Evolutionary conservation across 2,888 invertebrate species (phyloP), one percentile per base, ranked within the genome.

Genomic region (Sipha maydis): DNA sequence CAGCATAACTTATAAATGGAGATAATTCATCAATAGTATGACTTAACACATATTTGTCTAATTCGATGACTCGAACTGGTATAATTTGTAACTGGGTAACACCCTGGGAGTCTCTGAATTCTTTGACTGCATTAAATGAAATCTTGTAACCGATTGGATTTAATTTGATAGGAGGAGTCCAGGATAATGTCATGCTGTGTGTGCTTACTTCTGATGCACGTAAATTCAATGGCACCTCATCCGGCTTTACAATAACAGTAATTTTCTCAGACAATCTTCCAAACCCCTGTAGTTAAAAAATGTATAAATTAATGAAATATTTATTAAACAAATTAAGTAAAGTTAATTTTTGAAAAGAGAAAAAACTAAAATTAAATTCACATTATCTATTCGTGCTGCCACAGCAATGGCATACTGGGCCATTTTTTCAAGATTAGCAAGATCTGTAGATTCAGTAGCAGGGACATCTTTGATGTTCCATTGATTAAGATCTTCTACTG

Each of bases 1-100:
- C 97, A 92, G 96, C 97, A 91, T 98, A 98, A 0, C 97, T 98
- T 25, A 98, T 98, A 91, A 98, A 98, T 0, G 98, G 98, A 83
- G 97, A 96, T 83, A 98, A 92, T 91, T 97, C 97, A 91, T 97
- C 96, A 90, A 98, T 96, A 0, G 96, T 96, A 91, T 95, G 94
- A 11, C 95, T 94, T 85, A 94, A 94, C 25, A 94, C 93, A 88
- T 95, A 94, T 69, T 96, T 95, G 90, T 95, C 95, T 25, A 97
- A 92, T 38, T 95, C 93, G 73, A 96, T 95, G 91, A 95, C 95
- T 71, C 94, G 94, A 90, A 95, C 94, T 5, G 95, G 95, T 83
- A 97, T 95, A 90, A 95, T 95, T 92, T 96, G 96, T 0, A 95
- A 96, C 92, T 98, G 98, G 0, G 97, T 97, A 92, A 97, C 96